Evolutionary conservation across 2,797 vertebrate species (phyloP), one percentile per base, ranked within the genome.

Genomic region (Cuniculus paca): DNA sequence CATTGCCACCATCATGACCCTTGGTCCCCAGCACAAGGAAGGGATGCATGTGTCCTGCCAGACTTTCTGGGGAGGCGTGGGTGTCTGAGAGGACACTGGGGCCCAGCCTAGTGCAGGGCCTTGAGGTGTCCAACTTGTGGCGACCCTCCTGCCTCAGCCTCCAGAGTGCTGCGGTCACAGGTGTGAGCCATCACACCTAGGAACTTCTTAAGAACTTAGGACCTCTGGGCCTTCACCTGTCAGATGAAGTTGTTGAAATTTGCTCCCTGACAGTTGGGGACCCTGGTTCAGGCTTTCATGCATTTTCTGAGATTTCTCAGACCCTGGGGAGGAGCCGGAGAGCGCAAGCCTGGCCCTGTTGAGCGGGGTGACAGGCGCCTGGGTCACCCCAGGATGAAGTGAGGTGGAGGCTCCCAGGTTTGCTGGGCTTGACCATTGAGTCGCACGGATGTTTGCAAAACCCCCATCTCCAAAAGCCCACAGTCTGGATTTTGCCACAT

Each of bases 1-100:
- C 39, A 2, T 26, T 70, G 20, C 72, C 42, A 45, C 42, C 42
- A 8, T 7, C 72, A 11, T 3, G 31, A 52, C 19, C n/a, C 63
- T 48, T 42, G 42, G 52, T 74, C 16, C 34, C 36, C 11, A 60
- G 48, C 2, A 4, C 9, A 17, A 63, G 22, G 70, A 17, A 60
- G 26, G 63, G 81, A 24, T 0, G 16, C 14, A 5, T 22, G 12
- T 0, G 0, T 36, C 75, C 63, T 45, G 24, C 16, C 11, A 0
- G 58, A 50, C 65, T 56, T 34, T 26, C 9, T 9, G 2, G 52
- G 6, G 28, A 17, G 82, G 34, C 3, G 0, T 45, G 22, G 11
- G 4, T 8, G 11, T 78, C 39, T 75, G 28, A 7, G 70, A 36
- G 39, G 74, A 34, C 2, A 9, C 1, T 12, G 89, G 77, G 12